These are phyloP conservation scores for Dendrolimus pini DNA, from an alignment of 2,888 invertebrate species.

Conservation along the genomic window DNA sequence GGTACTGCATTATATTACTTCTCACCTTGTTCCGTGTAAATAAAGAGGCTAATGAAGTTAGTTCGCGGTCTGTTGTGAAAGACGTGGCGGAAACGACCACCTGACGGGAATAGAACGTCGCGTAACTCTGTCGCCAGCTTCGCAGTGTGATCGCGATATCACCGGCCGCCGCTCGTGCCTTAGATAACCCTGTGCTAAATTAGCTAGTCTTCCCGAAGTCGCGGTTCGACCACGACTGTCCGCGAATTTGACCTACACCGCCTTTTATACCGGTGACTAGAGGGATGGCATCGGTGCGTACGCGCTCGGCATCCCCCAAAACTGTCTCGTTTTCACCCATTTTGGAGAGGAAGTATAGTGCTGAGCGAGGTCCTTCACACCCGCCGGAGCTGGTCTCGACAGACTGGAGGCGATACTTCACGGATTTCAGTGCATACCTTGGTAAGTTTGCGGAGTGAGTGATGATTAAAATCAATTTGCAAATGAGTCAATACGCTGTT, in stretches of 20 bases:
- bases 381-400: slow-evolving; percentile 53
- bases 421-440: slow-evolving; percentile 70
- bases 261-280: slow-evolving; percentile 55
- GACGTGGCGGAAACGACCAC: slow-evolving; percentile 66
- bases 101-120: slow-evolving; percentile 74
- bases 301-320: slow-evolving; percentile 80
- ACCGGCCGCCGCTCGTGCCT: slow-evolving; percentile 59
- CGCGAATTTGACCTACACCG: slow-evolving; percentile 36
- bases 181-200: slow-evolving; percentile 66
- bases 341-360: slow-evolving; percentile 75
- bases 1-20: slow-evolving; percentile 27
- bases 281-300: slow-evolving; percentile 79
- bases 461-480: slow-evolving; percentile 26
- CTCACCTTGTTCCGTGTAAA: slow-evolving; percentile 27
- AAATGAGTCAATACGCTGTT: slow-evolving; percentile 58
- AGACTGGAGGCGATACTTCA: slow-evolving; percentile 70
- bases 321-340: slow-evolving; percentile 80
- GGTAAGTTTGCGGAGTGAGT: slow-evolving; percentile 51
- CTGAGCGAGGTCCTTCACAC: slow-evolving; percentile 47
- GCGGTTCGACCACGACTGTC: slow-evolving; percentile 68
- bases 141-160: slow-evolving; percentile 68
- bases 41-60: slow-evolving; percentile 62
- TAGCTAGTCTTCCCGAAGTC: slow-evolving; percentile 67
- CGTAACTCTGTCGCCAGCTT: slow-evolving; percentile 59
- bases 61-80: slow-evolving; percentile 63